Conservation (phyloP, 2,797 vertebrate genomes). For the Anomalospiza imberbis region DNA sequence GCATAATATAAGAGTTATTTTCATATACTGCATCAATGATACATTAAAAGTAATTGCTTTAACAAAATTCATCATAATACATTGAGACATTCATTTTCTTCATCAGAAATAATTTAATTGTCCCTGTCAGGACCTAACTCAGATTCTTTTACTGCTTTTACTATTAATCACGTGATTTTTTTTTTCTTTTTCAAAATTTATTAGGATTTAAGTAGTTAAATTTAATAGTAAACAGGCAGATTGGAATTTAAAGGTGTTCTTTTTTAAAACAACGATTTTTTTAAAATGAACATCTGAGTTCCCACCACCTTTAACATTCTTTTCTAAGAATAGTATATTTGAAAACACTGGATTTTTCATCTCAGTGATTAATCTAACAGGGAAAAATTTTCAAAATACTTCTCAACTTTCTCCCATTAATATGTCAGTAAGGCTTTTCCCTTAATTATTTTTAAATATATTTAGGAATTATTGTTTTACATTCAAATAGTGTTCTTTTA, state of each 20-base stretch:
- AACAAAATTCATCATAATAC: no score
- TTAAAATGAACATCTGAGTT: not conserved
- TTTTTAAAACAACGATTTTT: not conserved
- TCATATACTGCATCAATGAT: not conserved
- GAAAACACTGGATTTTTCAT: not conserved
- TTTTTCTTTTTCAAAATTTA: not conserved
- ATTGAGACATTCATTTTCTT: not conserved
- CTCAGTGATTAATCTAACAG: not conserved
- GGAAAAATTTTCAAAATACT: not conserved
- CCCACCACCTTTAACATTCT: not conserved
- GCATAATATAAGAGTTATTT: not conserved
- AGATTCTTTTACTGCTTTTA: not conserved
- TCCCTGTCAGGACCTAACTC: rapidly evolving
- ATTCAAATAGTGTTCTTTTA: not conserved
- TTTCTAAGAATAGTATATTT: not conserved
- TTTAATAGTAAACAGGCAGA: not conserved
- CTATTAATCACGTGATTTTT: not conserved
- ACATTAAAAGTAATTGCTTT: not conserved
- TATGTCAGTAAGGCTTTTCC: not conserved
- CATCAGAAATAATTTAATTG: not conserved
- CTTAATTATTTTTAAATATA: not conserved
- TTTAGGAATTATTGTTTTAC: not conserved
- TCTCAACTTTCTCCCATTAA: not conserved
- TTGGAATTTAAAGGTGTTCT: not conserved
- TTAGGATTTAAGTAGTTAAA: not conserved